phyloP scores from a whole-genome alignment of 2,888 invertebrate genomes.

The Nebria brevicollis region DNA sequence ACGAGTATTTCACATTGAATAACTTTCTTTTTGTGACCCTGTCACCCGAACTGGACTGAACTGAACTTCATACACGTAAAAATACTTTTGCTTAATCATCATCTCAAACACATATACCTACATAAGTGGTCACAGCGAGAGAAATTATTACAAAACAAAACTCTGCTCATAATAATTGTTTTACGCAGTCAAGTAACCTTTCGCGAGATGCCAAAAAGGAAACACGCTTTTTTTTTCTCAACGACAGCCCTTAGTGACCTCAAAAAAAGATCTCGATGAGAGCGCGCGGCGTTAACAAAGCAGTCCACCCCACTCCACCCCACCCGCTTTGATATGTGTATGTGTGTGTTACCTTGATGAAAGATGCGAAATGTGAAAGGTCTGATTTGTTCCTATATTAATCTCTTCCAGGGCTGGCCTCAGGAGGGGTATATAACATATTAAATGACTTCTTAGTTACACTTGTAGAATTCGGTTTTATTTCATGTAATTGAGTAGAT shows the following conservation, averaged over 20 bases:
- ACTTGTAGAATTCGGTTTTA: too few species aligned
- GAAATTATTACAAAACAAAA: not conserved
- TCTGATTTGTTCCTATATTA: not conserved
- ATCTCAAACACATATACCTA: too few species aligned
- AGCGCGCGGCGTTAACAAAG: slow-evolving; percentile 11
- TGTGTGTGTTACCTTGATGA: slow-evolving; percentile 10
- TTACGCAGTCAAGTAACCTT: slow-evolving; percentile 13
- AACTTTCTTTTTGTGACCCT: not conserved
- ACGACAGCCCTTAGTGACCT: slow-evolving; percentile 42
- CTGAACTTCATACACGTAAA: not conserved
- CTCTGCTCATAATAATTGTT: not conserved
- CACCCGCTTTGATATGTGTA: not conserved
- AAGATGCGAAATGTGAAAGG: slow-evolving; percentile 15
- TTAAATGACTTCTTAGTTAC: not conserved
- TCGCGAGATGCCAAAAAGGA: not conserved
- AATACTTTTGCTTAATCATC: not conserved
- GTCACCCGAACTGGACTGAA: not conserved
- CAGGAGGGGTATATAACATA: not conserved
- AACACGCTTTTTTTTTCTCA: not conserved
- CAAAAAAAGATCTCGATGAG: slow-evolving; percentile 11
- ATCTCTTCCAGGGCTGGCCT: not conserved
- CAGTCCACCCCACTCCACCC: not conserved
- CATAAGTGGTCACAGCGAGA: not conserved
- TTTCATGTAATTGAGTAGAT: too few species aligned
- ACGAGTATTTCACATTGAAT: not conserved